Evolutionary conservation across 2,113 vertebrate genomes (phyloP).

Genomic region (Eira barbara): DNA sequence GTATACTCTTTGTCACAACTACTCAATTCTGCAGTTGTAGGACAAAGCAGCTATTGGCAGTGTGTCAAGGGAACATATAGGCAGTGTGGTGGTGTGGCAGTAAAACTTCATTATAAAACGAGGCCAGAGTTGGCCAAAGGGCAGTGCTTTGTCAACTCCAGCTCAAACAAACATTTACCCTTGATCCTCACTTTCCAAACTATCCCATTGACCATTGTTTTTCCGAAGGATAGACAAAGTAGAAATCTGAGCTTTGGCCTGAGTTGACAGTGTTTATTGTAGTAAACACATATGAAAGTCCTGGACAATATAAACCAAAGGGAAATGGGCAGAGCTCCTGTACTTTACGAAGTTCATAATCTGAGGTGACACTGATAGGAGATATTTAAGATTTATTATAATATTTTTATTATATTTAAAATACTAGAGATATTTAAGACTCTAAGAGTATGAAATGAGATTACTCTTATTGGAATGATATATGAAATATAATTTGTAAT

Average conservation of each 20-base stretch:
- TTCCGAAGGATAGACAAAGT: neutral
- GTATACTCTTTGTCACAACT: neutral
- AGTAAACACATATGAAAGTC: neutral
- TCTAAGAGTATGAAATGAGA: neutral
- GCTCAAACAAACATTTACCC: neutral
- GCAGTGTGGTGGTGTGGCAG: neutral
- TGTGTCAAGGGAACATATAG: neutral
- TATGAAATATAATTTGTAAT: neutral
- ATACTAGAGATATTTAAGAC: neutral
- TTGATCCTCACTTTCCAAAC: constrained; percentile 4
- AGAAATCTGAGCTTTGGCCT: neutral
- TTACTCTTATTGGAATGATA: neutral
- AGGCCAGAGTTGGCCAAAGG: neutral
- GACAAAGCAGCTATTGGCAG: neutral
- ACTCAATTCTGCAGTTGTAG: neutral
- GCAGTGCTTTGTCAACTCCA: neutral
- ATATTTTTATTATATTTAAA: neutral
- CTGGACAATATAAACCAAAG: neutral
- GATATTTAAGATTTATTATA: neutral
- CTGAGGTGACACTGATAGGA: neutral
- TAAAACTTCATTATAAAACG: neutral
- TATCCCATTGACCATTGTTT: neutral
- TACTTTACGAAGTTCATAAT: neutral
- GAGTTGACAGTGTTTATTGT: neutral
- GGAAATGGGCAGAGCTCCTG: neutral